A percentile compares a stretch with the other conserved stretches of the same genome.
Conservation (phyloP, 2,888 invertebrate species). For the Leuctra nigra region DNA sequence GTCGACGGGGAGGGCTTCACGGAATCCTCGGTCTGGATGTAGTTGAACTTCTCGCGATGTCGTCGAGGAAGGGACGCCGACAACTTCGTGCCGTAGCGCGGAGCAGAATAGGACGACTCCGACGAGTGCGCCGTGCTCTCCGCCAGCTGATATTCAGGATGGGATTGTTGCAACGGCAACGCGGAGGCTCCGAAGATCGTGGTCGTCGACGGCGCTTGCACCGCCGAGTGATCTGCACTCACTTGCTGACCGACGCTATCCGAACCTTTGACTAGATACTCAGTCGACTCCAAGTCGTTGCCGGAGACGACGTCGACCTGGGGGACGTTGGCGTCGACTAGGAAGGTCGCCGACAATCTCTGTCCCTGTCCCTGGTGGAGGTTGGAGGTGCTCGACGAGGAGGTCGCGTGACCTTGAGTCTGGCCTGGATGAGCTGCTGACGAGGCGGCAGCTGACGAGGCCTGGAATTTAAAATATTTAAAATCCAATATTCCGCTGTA, state of each 20-base stretch:
- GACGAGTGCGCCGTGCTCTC: background rate
- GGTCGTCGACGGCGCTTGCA: background rate
- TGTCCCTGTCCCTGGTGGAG: background rate
- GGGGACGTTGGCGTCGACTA: background rate
- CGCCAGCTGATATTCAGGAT: background rate
- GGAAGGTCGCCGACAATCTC: background rate
- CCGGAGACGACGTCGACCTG: background rate
- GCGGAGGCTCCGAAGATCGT: background rate
- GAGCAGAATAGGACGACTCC: background rate
- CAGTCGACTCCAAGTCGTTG: background rate
- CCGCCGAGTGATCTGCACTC: background rate
- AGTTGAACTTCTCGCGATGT: background rate
- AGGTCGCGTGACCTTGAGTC: no score
- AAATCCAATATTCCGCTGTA: no score
- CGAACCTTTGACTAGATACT: background rate
- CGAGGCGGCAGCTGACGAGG: background rate
- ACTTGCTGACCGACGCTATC: background rate
- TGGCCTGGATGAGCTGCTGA: background rate
- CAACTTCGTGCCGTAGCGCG: background rate
- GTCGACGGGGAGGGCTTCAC: background rate
- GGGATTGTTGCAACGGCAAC: background rate
- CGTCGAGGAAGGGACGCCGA: background rate
- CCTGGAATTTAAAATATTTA: background rate
- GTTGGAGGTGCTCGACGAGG: background rate
- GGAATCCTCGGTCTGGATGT: background rate